phyloP scores from a whole-genome alignment of 64 coral and sea anemone genomes.

The Montipora foliosa region DNA sequence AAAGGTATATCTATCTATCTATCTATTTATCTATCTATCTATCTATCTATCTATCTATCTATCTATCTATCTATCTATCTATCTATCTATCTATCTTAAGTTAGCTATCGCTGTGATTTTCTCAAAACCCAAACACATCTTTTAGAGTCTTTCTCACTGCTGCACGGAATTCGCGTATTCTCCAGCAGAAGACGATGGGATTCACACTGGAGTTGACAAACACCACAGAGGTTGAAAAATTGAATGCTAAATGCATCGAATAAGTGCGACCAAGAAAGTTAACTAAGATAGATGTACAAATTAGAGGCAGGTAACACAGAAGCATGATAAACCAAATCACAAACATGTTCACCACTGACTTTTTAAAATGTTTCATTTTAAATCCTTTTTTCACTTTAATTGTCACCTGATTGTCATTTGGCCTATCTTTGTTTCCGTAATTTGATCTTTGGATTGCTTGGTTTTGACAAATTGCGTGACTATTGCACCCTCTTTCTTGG shows the following conservation, averaged over 20 bases:
- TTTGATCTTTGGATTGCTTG: not conserved
- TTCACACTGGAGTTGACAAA: slow-evolving; percentile 41
- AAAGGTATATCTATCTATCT: too few relatives aligned
- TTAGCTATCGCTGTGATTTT: not conserved
- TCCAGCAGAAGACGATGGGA: slow-evolving; percentile 31
- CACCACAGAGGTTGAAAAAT: slow-evolving; percentile 38
- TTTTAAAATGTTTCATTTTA: slow-evolving; percentile 32
- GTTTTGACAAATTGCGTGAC: not conserved
- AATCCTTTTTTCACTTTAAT: not conserved
- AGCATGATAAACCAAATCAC: slow-evolving; percentile 45
- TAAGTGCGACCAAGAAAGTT: not conserved
- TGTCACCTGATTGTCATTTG: not conserved
- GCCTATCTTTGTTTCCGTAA: not conserved
- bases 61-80: too few relatives aligned
- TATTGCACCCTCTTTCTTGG: not conserved
- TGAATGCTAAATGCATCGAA: slow-evolving; percentile 19
- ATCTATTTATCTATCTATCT: too few relatives aligned
- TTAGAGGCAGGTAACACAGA: slow-evolving; percentile 13
- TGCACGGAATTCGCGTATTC: slow-evolving; percentile 37
- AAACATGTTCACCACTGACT: slow-evolving; percentile 42
- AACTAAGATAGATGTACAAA: slow-evolving; percentile 4
- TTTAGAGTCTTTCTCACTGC: slow-evolving; percentile 12
- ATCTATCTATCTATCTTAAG: too few relatives aligned
- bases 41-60: too few relatives aligned
- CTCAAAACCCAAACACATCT: slow-evolving; percentile 27